phyloP scores from a whole-genome alignment of 2,888 invertebrate genomes.

The Lagria hirta region DNA sequence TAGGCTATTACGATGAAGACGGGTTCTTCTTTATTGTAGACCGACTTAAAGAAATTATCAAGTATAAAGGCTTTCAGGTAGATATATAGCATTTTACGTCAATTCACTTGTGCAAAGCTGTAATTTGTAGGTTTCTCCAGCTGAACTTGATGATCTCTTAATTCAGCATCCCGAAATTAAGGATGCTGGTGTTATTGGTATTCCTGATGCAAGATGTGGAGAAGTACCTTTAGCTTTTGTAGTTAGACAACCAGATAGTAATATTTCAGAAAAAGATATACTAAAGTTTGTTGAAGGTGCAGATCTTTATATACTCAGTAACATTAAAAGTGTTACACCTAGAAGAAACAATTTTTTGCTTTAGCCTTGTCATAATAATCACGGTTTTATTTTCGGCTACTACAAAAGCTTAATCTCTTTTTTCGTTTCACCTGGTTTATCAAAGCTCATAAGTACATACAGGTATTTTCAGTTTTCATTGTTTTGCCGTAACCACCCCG shows the following conservation, averaged over 20 bases:
- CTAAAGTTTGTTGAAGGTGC: constrained; percentile 54
- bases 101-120: neutral
- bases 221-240: constrained; percentile 76
- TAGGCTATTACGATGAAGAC: constrained; percentile 62
- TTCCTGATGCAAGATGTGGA: constrained; percentile 69
- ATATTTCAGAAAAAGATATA: constrained; percentile 52
- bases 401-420: no score
- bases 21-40: constrained; percentile 78
- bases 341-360: no score
- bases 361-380: no score
- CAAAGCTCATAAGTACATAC: no score
- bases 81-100: constrained; percentile 40
- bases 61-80: constrained; percentile 81
- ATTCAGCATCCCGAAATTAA: constrained; percentile 68
- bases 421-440: no score
- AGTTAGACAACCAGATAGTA: constrained; percentile 60
- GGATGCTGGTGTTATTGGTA: constrained; percentile 81
- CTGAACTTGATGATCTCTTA: constrained; percentile 78
- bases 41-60: constrained; percentile 83
- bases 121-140: constrained; percentile 69
- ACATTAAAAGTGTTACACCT: no score
- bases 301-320: no score
- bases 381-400: no score
- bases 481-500: no score
- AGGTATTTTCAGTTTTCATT: no score